These are phyloP conservation scores for Phocoena sinus DNA, from an alignment of 2,113 vertebrate species.

Conservation along the genomic window DNA sequence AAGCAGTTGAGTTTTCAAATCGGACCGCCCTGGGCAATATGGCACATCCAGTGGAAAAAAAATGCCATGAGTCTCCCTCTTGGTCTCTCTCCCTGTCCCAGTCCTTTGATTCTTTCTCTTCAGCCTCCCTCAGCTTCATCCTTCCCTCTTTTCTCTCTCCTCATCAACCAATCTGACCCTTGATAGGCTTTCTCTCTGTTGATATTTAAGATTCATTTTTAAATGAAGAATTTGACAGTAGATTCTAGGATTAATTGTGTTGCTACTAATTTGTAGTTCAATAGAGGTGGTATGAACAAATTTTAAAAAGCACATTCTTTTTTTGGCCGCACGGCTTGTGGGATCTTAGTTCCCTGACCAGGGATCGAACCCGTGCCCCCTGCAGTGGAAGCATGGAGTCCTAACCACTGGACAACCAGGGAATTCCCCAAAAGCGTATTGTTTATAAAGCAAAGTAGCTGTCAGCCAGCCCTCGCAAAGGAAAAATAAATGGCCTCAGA, in stretches of 20 bases:
- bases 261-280: neutral
- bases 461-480: neutral
- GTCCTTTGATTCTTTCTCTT: neutral
- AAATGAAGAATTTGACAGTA: neutral
- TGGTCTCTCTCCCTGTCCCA: neutral
- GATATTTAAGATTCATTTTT: neutral
- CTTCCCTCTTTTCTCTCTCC: neutral
- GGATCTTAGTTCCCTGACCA: too few relatives aligned
- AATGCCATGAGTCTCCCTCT: neutral
- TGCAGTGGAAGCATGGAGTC: too few relatives aligned
- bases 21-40: neutral
- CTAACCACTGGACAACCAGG: too few relatives aligned
- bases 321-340: too few relatives aligned
- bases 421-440: neutral
- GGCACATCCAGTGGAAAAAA: neutral
- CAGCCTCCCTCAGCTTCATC: neutral
- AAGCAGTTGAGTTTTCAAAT: neutral
- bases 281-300: neutral
- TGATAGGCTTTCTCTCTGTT: neutral
- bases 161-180: neutral
- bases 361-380: too few relatives aligned
- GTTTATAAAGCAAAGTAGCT: neutral
- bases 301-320: constrained; percentile 8
- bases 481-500: neutral
- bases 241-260: neutral